A percentile compares a stretch with the other conserved stretches of the same genome.
phyloP scores from a whole-genome alignment of 2,797 vertebrate genomes.

The Morus bassanus region DNA sequence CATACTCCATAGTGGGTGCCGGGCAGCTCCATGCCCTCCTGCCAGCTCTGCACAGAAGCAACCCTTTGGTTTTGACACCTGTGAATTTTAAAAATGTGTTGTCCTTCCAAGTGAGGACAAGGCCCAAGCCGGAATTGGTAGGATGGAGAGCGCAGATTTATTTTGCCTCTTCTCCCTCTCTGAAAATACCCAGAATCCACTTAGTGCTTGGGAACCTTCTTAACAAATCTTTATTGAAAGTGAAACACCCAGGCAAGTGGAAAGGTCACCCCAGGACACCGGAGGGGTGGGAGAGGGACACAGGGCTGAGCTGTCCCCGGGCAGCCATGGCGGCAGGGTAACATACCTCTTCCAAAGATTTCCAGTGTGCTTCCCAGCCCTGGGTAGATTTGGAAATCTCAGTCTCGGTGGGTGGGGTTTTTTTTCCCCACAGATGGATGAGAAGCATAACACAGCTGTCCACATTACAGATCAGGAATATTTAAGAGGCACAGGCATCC shows the following conservation, averaged over 20 bases:
- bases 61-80: not conserved
- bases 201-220: not conserved
- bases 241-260: not conserved
- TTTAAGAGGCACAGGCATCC: not conserved
- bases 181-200: not conserved
- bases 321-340: not conserved
- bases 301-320: not conserved
- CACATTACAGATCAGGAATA: rapidly evolving
- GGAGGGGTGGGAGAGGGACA: not conserved
- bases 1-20: rapidly evolving
- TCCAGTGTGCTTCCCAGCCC: not conserved
- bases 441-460: not conserved
- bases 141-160: not conserved
- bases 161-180: not conserved
- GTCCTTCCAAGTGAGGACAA: not conserved
- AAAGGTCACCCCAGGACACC: not conserved
- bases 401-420: no score
- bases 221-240: no score
- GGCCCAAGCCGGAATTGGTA: not conserved
- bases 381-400: rapidly evolving
- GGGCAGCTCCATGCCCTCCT: not conserved
- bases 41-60: not conserved
- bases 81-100: not conserved
- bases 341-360: not conserved
- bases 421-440: not conserved